These are phyloP conservation scores for Chascanopsetta lugubris DNA, from an alignment of 2,113 vertebrate species.

Conservation along the genomic window DNA sequence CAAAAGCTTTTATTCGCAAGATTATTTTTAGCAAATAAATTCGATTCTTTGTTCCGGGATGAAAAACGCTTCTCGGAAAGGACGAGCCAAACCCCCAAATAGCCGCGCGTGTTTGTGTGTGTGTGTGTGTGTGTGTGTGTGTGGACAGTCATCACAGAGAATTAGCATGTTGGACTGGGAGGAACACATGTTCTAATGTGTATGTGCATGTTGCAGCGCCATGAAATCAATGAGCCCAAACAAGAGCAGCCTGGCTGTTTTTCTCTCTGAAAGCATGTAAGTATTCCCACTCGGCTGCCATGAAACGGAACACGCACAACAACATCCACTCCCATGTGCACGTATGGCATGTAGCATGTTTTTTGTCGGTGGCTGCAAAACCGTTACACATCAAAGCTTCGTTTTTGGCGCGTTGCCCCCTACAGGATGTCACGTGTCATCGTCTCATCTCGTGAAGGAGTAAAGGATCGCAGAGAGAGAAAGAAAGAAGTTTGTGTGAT, in stretches of 20 bases:
- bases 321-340: constrained; percentile 1
- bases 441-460: constrained; percentile 18
- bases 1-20: too few relatives aligned
- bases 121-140: too few relatives aligned
- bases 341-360: too few relatives aligned
- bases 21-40: too few relatives aligned
- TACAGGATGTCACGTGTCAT: constrained; percentile 20
- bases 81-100: too few relatives aligned
- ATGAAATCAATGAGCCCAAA: constrained; percentile 18
- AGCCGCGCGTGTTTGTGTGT: too few relatives aligned
- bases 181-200: too few relatives aligned
- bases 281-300: not conserved
- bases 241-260: not conserved
- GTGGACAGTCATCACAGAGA: not conserved
- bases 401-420: not conserved
- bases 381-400: constrained; percentile 15
- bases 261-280: constrained; percentile 11
- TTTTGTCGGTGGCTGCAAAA: not conserved
- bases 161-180: too few relatives aligned
- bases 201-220: not conserved
- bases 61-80: too few relatives aligned
- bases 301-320: not conserved
- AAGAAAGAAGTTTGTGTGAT: not conserved
- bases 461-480: too few relatives aligned
- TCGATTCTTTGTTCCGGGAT: too few relatives aligned